Conservation (phyloP, 2,888 invertebrate genomes). For the Drosophila affinis region DNA sequence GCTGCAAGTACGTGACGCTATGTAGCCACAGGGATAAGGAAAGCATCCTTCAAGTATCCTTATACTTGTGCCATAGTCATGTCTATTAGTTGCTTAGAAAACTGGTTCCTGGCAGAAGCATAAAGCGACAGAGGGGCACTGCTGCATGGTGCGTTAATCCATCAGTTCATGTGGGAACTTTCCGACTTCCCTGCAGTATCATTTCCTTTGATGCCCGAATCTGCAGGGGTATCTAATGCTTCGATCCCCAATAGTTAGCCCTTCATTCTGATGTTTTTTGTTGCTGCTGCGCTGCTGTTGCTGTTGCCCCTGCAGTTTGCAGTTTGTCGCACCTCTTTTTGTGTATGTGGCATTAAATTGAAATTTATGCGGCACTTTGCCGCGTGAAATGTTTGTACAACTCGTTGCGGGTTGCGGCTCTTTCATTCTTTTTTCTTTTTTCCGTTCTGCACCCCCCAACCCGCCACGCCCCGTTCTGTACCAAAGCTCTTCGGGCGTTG, state of each 20-base stretch:
- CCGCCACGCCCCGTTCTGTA: not conserved
- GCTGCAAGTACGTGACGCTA: too few species aligned
- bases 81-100: too few species aligned
- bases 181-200: fast-evolving
- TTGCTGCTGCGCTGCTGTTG: conserved; percentile 27
- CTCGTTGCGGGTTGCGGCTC: conserved; percentile 78
- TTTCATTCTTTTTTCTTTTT: conserved; percentile 31
- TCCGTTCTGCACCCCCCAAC: not conserved
- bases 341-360: conserved; percentile 69
- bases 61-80: too few species aligned
- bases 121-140: too few species aligned
- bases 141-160: not conserved
- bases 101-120: too few species aligned
- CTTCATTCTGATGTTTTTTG: not conserved
- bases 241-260: not conserved
- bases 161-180: not conserved
- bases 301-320: conserved; percentile 49
- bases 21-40: too few species aligned
- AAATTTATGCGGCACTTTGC: conserved; percentile 78
- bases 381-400: conserved; percentile 78
- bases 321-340: conserved; percentile 75
- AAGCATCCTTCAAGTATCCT: too few species aligned
- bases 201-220: not conserved
- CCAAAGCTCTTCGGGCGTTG: conserved; percentile 64
- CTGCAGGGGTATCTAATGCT: not conserved